A percentile compares a stretch with the other conserved stretches of the same genome.
phyloP scores from a whole-genome alignment of 2,888 invertebrate species.

The Therioaphis trifolii region DNA sequence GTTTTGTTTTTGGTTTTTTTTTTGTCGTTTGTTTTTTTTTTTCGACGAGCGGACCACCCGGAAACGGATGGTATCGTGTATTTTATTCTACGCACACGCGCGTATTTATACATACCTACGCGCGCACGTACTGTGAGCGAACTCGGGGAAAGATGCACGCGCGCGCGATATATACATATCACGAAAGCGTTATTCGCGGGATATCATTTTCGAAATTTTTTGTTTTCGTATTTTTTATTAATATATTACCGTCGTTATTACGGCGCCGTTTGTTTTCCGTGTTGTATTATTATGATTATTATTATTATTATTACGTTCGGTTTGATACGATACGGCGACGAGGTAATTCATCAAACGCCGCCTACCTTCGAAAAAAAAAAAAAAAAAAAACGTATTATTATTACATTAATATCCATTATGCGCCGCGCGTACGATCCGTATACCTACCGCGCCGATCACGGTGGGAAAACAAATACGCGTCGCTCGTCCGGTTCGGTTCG shows the following conservation, averaged over 20 bases:
- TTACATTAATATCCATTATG: too few species aligned
- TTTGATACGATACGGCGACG: background rate
- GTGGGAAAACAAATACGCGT: slow-evolving; percentile 7
- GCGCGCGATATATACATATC: background rate
- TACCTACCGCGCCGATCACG: background rate
- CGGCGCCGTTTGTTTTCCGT: background rate
- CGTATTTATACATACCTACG: background rate
- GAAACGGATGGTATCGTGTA: background rate
- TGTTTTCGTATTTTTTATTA: too few species aligned
- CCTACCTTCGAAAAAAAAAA: slow-evolving; percentile 3
- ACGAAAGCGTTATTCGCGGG: too few species aligned
- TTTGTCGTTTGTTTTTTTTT: background rate
- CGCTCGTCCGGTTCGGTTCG: background rate
- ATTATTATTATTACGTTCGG: too few species aligned
- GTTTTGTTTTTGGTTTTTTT: too few species aligned
- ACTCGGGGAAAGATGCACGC: background rate
- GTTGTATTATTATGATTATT: too few species aligned
- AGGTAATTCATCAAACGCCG: slow-evolving; percentile 25
- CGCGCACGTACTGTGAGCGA: background rate
- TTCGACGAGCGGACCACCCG: slow-evolving; percentile 41
- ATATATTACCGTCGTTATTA: background rate
- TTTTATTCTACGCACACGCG: background rate
- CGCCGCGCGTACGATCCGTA: too few species aligned
- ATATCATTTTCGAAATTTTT: too few species aligned
- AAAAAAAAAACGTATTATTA: slow-evolving; percentile 4